phyloP scores from a whole-genome alignment of 2,797 vertebrate genomes.

The Columba guinea region DNA sequence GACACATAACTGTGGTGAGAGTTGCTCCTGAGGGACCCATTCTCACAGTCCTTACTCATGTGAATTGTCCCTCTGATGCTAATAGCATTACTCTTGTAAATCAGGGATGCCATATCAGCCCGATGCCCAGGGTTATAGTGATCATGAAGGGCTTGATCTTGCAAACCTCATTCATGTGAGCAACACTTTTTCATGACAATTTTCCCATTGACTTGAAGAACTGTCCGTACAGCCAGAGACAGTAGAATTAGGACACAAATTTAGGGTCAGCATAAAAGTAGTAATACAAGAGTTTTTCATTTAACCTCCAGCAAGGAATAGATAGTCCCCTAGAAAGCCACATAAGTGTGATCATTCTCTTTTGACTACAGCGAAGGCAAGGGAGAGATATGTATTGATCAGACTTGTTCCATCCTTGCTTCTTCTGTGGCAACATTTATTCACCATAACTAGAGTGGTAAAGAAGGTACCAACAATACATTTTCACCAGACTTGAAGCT shows the following conservation, averaged over 20 bases:
- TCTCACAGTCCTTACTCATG: conserved; percentile 20
- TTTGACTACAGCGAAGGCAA: not conserved
- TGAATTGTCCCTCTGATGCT: conserved; percentile 44
- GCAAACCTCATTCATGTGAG: conserved; percentile 5
- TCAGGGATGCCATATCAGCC: conserved; percentile 22
- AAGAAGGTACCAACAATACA: not conserved
- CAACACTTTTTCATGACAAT: not conserved
- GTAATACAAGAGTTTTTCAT: conserved; percentile 19
- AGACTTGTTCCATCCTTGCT: not conserved
- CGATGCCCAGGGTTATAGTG: not conserved
- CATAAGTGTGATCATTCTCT: not conserved
- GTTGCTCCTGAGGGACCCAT: conserved; percentile 60
- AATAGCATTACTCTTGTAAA: conserved; percentile 42
- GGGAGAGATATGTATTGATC: conserved; percentile 24
- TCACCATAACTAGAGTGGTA: not conserved
- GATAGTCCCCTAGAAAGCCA: not conserved
- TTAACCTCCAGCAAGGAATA: conserved; percentile 46
- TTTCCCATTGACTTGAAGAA: conserved; percentile 32
- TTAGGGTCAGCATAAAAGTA: conserved; percentile 49
- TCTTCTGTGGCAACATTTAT: not conserved
- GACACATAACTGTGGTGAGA: conserved; percentile 17
- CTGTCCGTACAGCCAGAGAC: not conserved
- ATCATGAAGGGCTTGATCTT: conserved; percentile 39
- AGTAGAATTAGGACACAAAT: not conserved
- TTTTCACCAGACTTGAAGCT: not conserved